These are phyloP conservation scores for Atopsyche davidsoni DNA, from an alignment of 1,140 invertebrate genomes.

Conservation along the genomic window DNA sequence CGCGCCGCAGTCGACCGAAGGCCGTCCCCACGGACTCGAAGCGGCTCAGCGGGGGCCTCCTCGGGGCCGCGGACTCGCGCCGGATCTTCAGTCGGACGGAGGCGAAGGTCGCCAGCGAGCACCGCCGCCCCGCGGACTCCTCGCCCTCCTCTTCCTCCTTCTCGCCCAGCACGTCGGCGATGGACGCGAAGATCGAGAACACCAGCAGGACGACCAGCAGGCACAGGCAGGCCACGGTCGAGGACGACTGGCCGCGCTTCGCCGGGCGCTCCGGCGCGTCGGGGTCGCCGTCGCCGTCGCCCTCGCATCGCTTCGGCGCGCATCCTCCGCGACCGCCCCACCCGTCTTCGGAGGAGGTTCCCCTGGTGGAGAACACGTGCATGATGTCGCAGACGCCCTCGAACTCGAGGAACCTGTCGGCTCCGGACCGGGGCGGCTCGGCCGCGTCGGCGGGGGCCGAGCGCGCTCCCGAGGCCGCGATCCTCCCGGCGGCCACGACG, in stretches of 20 bases:
- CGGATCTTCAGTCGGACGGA: background rate
- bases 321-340: background rate
- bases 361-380: constrained; percentile 16
- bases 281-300: background rate
- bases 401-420: too few relatives aligned
- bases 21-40: constrained; percentile 22
- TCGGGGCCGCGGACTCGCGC: background rate
- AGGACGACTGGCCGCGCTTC: constrained; percentile 1
- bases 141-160: constrained; percentile 6
- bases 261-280: background rate
- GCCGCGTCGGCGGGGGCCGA: too few relatives aligned
- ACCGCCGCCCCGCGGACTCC: constrained; percentile 4
- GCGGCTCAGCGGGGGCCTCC: constrained; percentile 4
- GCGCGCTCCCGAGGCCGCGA: too few relatives aligned
- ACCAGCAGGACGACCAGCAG: constrained; percentile 9
- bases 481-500: too few relatives aligned
- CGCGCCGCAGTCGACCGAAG: constrained; percentile 22
- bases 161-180: constrained; percentile 18
- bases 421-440: too few relatives aligned
- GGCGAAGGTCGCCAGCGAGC: constrained; percentile 25
- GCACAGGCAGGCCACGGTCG: constrained; percentile 1
- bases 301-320: background rate
- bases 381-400: constrained; percentile 18
- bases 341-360: background rate
- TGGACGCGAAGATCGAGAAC: constrained; percentile 13